A percentile compares a stretch with the other conserved stretches of the same genome.
These are phyloP conservation scores for Coluber constrictor DNA, from an alignment of 2,797 vertebrate species.

Conservation along the genomic window DNA sequence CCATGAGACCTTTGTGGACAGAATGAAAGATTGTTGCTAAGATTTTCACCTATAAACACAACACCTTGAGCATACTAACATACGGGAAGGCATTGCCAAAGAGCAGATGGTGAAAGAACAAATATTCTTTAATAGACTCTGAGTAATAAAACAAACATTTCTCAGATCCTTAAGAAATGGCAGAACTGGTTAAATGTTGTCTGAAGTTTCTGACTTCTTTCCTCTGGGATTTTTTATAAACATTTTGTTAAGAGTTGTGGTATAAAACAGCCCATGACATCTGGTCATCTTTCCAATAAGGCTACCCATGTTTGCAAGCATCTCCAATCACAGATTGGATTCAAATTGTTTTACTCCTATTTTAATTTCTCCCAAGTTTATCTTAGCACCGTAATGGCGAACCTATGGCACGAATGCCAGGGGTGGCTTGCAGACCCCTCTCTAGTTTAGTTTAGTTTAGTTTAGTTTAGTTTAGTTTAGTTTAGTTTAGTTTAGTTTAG, in stretches of 20 bases:
- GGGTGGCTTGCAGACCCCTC: too few relatives aligned
- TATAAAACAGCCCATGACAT: background rate
- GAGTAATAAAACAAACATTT: background rate
- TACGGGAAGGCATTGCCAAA: background rate
- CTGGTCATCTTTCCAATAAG: background rate
- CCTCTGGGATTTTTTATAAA: background rate
- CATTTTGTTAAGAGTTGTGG: background rate
- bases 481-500: too few relatives aligned
- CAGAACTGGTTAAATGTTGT: background rate
- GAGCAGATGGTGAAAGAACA: background rate
- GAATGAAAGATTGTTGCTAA: background rate
- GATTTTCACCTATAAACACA: background rate
- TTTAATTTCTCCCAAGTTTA: background rate
- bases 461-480: too few relatives aligned
- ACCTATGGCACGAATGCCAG: too few relatives aligned
- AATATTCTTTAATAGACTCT: background rate
- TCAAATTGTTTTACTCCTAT: background rate
- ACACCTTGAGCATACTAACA: background rate
- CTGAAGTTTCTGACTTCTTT: background rate
- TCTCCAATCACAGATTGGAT: background rate
- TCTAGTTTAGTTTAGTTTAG: too few relatives aligned
- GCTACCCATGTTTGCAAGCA: background rate
- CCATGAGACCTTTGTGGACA: background rate
- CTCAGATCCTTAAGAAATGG: background rate
- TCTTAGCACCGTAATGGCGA: background rate